Conservation (phyloP, 2,888 invertebrate genomes). For the Stenolophus ochropezus region DNA sequence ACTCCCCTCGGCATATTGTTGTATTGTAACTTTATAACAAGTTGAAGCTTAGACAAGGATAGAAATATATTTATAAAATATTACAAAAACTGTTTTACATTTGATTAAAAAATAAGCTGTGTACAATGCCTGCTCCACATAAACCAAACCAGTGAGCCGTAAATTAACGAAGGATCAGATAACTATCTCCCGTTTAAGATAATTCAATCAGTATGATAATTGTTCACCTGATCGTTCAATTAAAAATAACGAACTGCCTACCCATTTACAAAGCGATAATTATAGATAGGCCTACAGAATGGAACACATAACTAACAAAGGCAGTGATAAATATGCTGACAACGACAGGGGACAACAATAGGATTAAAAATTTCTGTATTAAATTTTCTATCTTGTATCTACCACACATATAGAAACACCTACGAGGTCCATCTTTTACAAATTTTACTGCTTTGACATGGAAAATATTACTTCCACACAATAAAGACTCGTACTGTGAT, state of each 20-base stretch:
- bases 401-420: conserved; percentile 38
- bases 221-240: conserved; percentile 48
- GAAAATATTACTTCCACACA: too few species aligned
- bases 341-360: conserved; percentile 50
- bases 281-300: neutral
- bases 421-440: too few species aligned
- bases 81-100: too few species aligned
- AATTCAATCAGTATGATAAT: conserved; percentile 59
- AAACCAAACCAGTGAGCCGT: neutral
- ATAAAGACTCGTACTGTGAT: too few species aligned
- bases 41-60: too few species aligned
- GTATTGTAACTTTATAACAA: too few species aligned
- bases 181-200: conserved; percentile 35
- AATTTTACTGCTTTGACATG: too few species aligned
- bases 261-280: conserved; percentile 20
- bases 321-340: conserved; percentile 46
- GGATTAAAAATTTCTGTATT: conserved; percentile 51
- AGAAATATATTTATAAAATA: too few species aligned
- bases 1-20: too few species aligned
- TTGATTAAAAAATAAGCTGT: too few species aligned
- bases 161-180: conserved; percentile 52
- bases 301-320: conserved; percentile 36
- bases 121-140: neutral
- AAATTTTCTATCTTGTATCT: conserved; percentile 47
- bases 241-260: conserved; percentile 55